A percentile compares a stretch with the other conserved stretches of the same genome.
Evolutionary conservation across 2,888 invertebrate genomes (phyloP).

Genomic region (Lepidochrysops patricia): DNA sequence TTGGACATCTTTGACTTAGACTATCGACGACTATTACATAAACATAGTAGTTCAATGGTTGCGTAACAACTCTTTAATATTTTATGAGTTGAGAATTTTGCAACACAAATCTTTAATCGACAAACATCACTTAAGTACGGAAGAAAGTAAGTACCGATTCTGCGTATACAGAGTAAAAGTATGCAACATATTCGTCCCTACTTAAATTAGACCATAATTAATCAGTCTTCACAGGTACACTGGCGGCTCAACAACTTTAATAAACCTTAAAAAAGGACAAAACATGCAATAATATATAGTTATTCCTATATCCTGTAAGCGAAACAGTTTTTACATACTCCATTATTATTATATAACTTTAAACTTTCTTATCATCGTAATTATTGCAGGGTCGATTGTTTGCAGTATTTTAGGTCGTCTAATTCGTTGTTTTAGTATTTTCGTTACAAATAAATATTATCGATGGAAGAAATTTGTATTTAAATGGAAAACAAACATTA

Average conservation of each 20-base stretch:
- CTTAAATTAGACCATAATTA: not conserved
- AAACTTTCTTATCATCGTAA: not conserved
- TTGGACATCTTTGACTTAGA: no score
- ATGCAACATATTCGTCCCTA: not conserved
- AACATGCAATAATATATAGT: not conserved
- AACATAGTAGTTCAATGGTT: not conserved
- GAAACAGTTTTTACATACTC: not conserved
- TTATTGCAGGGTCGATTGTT: not conserved
- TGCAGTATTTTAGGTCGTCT: no score
- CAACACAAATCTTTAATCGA: not conserved
- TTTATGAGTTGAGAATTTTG: no score
- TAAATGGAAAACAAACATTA: no score
- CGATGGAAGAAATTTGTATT: no score
- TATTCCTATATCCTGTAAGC: not conserved
- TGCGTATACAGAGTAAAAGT: not conserved
- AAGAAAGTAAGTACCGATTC: not conserved
- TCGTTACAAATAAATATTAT: no score
- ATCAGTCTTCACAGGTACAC: constrained; percentile 2
- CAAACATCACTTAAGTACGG: not conserved
- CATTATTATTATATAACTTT: not conserved
- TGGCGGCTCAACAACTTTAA: not conserved
- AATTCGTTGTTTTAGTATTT: not conserved
- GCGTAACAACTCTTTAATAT: no score
- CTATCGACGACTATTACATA: no score
- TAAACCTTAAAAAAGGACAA: not conserved